These are phyloP conservation scores for Larimichthys crocea DNA, from an alignment of 2,113 vertebrate species.

Conservation along the genomic window DNA sequence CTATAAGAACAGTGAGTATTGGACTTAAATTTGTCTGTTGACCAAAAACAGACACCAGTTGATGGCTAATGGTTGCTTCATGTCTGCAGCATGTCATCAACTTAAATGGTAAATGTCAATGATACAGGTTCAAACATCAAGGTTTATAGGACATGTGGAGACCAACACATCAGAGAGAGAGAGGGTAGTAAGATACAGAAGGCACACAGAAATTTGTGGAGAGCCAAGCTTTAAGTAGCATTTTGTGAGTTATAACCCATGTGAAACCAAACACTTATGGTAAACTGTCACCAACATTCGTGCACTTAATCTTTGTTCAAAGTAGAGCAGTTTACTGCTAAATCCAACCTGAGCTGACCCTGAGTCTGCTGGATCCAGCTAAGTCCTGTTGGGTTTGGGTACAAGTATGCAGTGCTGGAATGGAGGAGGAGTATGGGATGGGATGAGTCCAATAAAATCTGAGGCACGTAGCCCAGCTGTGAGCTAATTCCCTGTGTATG, in stretches of 20 bases:
- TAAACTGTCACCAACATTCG: neutral
- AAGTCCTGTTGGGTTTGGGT: conserved; percentile 27
- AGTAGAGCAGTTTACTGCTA: neutral
- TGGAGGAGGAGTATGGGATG: conserved; percentile 19
- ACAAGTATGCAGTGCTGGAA: conserved; percentile 33
- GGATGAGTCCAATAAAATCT: conserved; percentile 7
- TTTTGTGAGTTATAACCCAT: neutral
- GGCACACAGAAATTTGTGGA: neutral
- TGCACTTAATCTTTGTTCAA: neutral
- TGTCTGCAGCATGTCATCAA: no score
- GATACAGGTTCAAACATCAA: neutral
- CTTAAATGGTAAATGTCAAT: neutral
- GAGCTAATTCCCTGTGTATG: conserved; percentile 34
- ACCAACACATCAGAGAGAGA: neutral
- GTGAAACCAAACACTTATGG: neutral
- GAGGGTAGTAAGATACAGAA: neutral
- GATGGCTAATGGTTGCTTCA: neutral
- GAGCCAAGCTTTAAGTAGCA: neutral
- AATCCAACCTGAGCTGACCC: conserved; percentile 49
- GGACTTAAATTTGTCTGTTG: neutral
- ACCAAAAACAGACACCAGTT: neutral
- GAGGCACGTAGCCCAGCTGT: conserved; percentile 45
- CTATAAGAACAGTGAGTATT: neutral
- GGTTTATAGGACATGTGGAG: neutral
- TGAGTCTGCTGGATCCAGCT: conserved; percentile 24